A percentile compares a stretch with the other conserved stretches of the same genome.
Evolutionary conservation across 2,113 vertebrate genomes (phyloP).

Genomic region (Phodopus roborovskii): DNA sequence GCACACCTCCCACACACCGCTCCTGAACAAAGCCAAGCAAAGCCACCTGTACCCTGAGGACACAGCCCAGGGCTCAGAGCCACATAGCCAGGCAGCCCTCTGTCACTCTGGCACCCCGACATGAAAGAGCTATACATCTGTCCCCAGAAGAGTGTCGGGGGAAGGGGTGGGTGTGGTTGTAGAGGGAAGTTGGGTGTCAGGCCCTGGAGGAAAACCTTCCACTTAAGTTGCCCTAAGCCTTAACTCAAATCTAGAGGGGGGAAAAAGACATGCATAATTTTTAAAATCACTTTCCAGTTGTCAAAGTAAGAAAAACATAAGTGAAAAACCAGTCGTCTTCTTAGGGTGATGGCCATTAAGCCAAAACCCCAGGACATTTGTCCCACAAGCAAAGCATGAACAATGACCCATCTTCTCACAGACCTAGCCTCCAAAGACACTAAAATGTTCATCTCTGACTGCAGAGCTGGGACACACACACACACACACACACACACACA

Average conservation of each 20-base stretch:
- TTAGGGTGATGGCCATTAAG: not conserved
- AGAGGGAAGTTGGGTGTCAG: too few species aligned
- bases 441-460: not conserved
- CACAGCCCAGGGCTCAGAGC: not conserved
- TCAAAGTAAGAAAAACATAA: slow-evolving; percentile 44
- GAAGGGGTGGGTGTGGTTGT: too few species aligned
- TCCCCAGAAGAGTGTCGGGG: too few species aligned
- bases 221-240: not conserved
- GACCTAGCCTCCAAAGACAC: slow-evolving; percentile 59
- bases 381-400: slow-evolving; percentile 27
- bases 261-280: not conserved
- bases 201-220: not conserved
- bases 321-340: not conserved
- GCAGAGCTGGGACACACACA: not conserved
- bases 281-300: not conserved
- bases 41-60: not conserved
- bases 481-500: not conserved
- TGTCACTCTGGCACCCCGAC: not conserved
- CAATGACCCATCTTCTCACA: fast-evolving
- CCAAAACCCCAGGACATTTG: not conserved
- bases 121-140: not conserved
- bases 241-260: not conserved
- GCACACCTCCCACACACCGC: not conserved
- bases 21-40: not conserved
- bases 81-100: not conserved